Evolutionary conservation across 2,888 invertebrate species (phyloP), one percentile per base, ranked within the genome.

Genomic region (Agrypnus murinus): DNA sequence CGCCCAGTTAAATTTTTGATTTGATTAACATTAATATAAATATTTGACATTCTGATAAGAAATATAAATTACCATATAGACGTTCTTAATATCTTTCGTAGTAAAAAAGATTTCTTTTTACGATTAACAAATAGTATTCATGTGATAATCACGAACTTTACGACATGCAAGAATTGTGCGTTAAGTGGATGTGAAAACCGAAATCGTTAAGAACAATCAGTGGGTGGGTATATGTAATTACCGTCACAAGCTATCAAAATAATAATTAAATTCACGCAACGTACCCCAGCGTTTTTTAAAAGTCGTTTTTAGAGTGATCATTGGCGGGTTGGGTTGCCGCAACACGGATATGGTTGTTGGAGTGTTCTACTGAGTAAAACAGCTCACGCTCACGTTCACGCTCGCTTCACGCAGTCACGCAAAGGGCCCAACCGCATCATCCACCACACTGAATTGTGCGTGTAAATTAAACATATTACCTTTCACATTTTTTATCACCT

Each of bases 381-480:
- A 65, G 31, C 57, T 55, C 69, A 48, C 65, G 38, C 62, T 40
- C 48, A 65, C 45, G 55, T 63, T 62, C 58, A 48, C 63, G 63
- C 58, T 69, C 19, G 48, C 10, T 40, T 69, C 55, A 65, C 63
- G 65, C 55, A 48, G 64, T 53, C 69, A 64, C 69, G 69, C 69
- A 65, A 69, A 59, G 50, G 57, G 64, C 63, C 36, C 31, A 25
- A 60, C 65, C 46, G 60, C 69, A 69, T 59, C 69, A 69, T 69
- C 63, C 46, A 69, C 69, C 32, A 50, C 53, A 55, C 34, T 46
- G 50, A 64, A 63, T 25, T 55, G 65, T 69, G 69, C 69, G 69
- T 69, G 69, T 69, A 65, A 74, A 72, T 72, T 74, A 69, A 74
- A 70, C 74, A 70, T 65, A 72, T 72, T 69, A 72, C 72, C 72